Evolutionary conservation across 2,888 invertebrate genomes (phyloP).

Genomic region (Xylota segnis): DNA sequence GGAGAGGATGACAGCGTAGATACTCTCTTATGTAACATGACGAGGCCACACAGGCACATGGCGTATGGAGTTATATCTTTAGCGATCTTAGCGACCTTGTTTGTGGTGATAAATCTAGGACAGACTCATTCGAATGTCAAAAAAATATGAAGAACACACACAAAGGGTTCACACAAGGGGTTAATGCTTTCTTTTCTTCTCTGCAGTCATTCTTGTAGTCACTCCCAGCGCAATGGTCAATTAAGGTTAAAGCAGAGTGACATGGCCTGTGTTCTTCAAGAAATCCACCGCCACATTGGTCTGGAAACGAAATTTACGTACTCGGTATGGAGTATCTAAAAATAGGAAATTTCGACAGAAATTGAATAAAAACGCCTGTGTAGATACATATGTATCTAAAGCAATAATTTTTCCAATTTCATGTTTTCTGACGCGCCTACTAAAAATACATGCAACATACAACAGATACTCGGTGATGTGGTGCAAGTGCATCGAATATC

Average conservation of each 20-base stretch:
- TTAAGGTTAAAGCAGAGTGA: conserved; percentile 30
- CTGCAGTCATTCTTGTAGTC: conserved; percentile 21
- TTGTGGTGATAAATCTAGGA: conserved; percentile 47
- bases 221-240: conserved; percentile 39
- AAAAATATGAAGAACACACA: conserved; percentile 47
- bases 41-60: conserved; percentile 50
- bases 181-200: conserved; percentile 39
- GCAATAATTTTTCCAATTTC: conserved; percentile 54
- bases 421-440: conserved; percentile 43
- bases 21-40: conserved; percentile 38
- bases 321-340: conserved; percentile 17
- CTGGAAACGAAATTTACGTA: background rate
- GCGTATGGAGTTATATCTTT: conserved; percentile 33
- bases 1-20: background rate
- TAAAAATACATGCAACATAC: conserved; percentile 47
- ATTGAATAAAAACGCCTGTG: conserved; percentile 20
- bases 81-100: conserved; percentile 58
- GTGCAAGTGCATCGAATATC: conserved; percentile 57
- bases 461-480: conserved; percentile 19
- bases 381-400: conserved; percentile 16
- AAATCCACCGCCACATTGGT: conserved; percentile 59
- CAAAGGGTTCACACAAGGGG: conserved; percentile 17
- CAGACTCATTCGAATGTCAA: conserved; percentile 36
- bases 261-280: background rate
- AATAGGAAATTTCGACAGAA: conserved; percentile 55